Conservation (phyloP, 2,888 invertebrate genomes). For the Cephus sareptanus region DNA sequence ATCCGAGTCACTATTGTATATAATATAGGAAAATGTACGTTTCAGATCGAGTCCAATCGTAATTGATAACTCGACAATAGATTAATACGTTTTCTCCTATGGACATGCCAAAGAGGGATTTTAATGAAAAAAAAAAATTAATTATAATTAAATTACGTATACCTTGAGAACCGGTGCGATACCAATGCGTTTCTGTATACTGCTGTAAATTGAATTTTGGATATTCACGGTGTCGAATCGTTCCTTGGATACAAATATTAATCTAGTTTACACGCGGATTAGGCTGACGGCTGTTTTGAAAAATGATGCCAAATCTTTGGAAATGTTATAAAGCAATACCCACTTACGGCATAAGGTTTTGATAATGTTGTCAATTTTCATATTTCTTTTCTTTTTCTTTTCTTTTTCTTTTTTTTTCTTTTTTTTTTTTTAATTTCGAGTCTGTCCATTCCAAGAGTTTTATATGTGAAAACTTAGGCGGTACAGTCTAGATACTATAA, state of each 20-base stretch:
- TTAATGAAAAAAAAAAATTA: neutral
- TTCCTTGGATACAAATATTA: neutral
- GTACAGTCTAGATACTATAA: constrained; percentile 3
- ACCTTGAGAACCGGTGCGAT: neutral
- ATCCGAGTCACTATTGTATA: neutral
- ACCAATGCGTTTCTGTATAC: neutral
- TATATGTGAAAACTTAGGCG: neutral
- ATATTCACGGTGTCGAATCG: neutral
- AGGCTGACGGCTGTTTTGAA: neutral
- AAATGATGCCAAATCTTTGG: neutral
- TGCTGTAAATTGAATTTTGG: neutral
- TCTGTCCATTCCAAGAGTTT: constrained; percentile 13
- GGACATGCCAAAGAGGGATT: neutral
- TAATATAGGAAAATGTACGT: neutral
- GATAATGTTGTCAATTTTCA: neutral
- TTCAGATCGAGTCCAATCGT: neutral
- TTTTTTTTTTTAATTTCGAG: neutral
- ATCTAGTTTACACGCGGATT: neutral
- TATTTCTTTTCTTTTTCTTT: neutral
- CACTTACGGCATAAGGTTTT: neutral
- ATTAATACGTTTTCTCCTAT: neutral
- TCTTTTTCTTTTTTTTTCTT: neutral
- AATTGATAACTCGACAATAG: neutral
- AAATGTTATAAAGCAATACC: neutral
- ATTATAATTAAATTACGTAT: neutral